These are phyloP conservation scores for Stictonetta naevosa DNA, from an alignment of 2,113 vertebrate genomes.

Conservation along the genomic window DNA sequence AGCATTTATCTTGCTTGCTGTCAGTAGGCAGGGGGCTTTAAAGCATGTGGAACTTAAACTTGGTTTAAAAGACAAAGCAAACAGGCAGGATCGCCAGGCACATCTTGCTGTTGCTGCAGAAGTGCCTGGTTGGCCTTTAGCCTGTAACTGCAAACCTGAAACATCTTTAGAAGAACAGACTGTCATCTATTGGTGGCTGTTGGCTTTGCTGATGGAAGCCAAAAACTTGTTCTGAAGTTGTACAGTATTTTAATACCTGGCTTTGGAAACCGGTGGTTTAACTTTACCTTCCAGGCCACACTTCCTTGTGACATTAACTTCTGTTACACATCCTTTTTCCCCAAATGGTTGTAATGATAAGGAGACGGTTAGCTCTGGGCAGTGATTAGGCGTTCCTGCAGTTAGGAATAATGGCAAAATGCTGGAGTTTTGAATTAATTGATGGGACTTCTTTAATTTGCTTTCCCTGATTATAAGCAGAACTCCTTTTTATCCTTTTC, in stretches of 20 bases:
- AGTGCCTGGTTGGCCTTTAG: neutral
- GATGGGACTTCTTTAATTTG: neutral
- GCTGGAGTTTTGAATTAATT: neutral
- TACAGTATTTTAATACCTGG: fast-evolving
- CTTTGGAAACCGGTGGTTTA: neutral
- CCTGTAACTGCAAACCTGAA: neutral
- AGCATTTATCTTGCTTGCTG: neutral
- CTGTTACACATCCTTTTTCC: fast-evolving
- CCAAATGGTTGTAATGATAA: fast-evolving
- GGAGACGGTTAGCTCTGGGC: neutral
- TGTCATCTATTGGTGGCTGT: fast-evolving
- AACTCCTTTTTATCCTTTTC: neutral
- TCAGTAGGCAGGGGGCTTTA: neutral
- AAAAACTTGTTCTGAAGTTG: neutral
- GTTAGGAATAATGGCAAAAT: neutral
- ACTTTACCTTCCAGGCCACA: fast-evolving
- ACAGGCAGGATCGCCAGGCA: neutral
- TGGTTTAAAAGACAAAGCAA: neutral
- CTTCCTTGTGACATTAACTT: fast-evolving
- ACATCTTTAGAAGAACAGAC: fast-evolving
- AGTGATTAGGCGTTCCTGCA: neutral
- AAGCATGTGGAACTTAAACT: neutral
- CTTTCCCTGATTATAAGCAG: neutral
- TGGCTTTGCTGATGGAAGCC: neutral
- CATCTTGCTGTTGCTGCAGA: fast-evolving